A percentile compares a stretch with the other conserved stretches of the same genome.
Conservation (phyloP, 2,888 invertebrate genomes). For the Carterocephalus palaemon region DNA sequence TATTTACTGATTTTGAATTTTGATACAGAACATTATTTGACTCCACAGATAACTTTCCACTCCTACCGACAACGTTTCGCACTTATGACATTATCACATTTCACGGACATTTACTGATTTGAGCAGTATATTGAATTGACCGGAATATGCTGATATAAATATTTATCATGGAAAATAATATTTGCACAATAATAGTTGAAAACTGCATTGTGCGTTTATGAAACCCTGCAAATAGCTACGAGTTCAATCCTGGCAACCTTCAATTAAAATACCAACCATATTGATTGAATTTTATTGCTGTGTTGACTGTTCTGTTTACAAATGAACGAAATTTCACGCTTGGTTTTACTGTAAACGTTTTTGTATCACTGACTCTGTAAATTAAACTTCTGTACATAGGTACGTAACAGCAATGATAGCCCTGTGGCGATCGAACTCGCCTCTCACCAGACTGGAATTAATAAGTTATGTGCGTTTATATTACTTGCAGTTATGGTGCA, state of each 20-base stretch:
- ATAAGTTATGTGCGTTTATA: too few species aligned
- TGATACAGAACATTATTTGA: too few species aligned
- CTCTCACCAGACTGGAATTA: too few species aligned
- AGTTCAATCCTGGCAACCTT: constrained; percentile 11
- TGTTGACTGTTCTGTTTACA: constrained; percentile 13
- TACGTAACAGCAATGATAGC: too few species aligned
- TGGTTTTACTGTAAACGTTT: constrained; percentile 3
- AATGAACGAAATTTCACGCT: constrained; percentile 9
- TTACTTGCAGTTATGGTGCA: too few species aligned
- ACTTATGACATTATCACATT: too few species aligned
- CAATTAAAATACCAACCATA: constrained; percentile 16
- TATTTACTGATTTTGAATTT: too few species aligned
- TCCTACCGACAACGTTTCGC: too few species aligned
- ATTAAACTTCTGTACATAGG: too few species aligned
- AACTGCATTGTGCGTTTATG: constrained; percentile 20
- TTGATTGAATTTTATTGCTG: constrained; percentile 20
- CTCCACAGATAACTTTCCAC: too few species aligned
- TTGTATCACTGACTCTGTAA: neutral
- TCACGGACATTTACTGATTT: too few species aligned
- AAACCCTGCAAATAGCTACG: constrained; percentile 17
- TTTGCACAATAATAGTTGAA: constrained; percentile 10
- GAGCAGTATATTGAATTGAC: constrained; percentile 2
- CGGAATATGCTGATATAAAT: constrained; percentile 7
- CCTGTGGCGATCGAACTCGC: too few species aligned
- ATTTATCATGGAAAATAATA: constrained; percentile 10